Evolutionary conservation across 2,888 invertebrate genomes (phyloP).

Genomic region (Agrotis segetum): DNA sequence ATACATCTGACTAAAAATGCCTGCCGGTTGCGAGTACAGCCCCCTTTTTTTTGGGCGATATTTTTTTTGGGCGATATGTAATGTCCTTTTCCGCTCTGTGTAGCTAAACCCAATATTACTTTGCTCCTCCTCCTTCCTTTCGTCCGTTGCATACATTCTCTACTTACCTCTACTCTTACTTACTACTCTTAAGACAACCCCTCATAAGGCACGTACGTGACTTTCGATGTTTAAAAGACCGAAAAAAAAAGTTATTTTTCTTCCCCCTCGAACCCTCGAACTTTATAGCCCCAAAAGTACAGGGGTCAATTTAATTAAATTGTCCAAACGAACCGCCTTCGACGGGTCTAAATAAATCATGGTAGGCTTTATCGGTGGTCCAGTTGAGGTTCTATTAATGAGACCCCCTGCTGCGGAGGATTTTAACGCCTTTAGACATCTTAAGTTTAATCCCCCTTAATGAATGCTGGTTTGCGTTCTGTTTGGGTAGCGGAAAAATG

Average conservation of each 20-base stretch:
- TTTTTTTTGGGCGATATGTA: too few relatives aligned
- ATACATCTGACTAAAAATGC: background rate
- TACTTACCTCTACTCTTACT: too few relatives aligned
- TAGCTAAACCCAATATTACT: too few relatives aligned
- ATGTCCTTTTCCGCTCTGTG: too few relatives aligned
- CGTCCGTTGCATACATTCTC: too few relatives aligned
- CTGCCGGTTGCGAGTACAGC: background rate
- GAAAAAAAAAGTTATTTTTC: background rate
- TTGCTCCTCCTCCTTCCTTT: too few relatives aligned
- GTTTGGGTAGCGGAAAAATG: slow-evolving; percentile 31
- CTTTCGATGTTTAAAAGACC: background rate
- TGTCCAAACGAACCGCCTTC: slow-evolving; percentile 61
- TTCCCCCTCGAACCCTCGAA: slow-evolving; percentile 5
- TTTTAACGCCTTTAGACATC: slow-evolving; percentile 52
- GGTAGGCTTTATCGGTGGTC: slow-evolving; percentile 58
- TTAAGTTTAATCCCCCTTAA: slow-evolving; percentile 46
- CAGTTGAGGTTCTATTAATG: slow-evolving; percentile 64
- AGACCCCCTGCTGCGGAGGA: slow-evolving; percentile 42
- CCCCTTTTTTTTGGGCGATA: too few relatives aligned
- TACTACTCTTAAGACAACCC: too few relatives aligned
- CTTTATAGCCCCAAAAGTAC: slow-evolving; percentile 55
- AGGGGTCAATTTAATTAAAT: slow-evolving; percentile 66
- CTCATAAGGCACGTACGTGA: background rate
- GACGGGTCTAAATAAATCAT: slow-evolving; percentile 65
- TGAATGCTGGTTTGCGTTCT: slow-evolving; percentile 42